These are phyloP conservation scores for Pollachius pollachius DNA, from an alignment of 2,113 vertebrate species.

Conservation along the genomic window DNA sequence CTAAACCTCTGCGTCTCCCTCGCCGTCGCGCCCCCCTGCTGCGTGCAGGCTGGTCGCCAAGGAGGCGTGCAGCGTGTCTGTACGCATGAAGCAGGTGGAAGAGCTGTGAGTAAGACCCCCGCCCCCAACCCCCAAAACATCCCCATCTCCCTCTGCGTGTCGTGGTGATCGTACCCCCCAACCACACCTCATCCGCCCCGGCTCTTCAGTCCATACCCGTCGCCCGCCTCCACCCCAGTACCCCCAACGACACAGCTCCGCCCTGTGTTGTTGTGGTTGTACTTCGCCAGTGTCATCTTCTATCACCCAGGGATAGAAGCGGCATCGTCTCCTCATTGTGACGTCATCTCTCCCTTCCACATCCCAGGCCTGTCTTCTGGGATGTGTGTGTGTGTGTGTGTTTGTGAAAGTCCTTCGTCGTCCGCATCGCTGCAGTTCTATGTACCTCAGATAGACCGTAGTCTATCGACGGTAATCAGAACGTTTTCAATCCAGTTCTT, in stretches of 20 bases:
- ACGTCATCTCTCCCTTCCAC: constrained; percentile 15
- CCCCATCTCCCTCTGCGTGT: constrained; percentile 48
- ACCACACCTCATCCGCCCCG: constrained; percentile 20
- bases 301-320: constrained; percentile 66
- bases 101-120: constrained; percentile 97
- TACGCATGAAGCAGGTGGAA: constrained; percentile 99
- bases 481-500: too few relatives aligned
- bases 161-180: constrained; percentile 23
- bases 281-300: constrained; percentile 41
- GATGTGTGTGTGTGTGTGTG: constrained; percentile 7
- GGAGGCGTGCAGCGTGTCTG: constrained; percentile 98
- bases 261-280: constrained; percentile 10
- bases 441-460: too few relatives aligned
- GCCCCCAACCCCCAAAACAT: constrained; percentile 13
- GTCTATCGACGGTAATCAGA: too few relatives aligned
- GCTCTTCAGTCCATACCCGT: too few relatives aligned
- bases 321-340: not conserved
- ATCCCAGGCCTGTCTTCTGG: constrained; percentile 21
- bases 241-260: constrained; percentile 31
- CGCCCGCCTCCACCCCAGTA: not conserved
- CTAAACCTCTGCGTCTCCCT: constrained; percentile 52
- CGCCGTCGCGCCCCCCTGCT: constrained; percentile 34
- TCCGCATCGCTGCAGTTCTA: too few relatives aligned
- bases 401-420: too few relatives aligned
- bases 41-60: constrained; percentile 87